Evolutionary conservation across 2,888 invertebrate genomes (phyloP), one percentile per base, ranked within the genome.

Genomic region (Carabus problematicus): DNA sequence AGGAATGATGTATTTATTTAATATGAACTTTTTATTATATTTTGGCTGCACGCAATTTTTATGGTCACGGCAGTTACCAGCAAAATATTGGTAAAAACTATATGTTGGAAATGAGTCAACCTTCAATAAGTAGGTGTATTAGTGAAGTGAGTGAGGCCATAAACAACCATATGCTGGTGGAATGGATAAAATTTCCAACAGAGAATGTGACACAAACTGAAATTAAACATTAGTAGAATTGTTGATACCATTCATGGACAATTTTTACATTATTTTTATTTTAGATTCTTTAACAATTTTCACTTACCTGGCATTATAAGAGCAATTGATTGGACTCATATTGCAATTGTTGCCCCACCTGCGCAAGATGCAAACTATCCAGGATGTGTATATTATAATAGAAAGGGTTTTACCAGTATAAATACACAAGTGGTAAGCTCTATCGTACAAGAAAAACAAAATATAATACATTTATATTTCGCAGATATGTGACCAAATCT

Each of bases 41-140:
- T 45, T 45, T 45, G 14, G 45, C 45, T 45, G 45, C 12, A 45
- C 12, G 2, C 11, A 11, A 1, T 45, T 45, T 45, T 45, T 45
- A 45, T 45, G 45, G 45, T 12, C 7, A 45, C 12, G 45, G 45
- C 11, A 45, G 14, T 45, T 45, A 45, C 12, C 45, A 45, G 14
- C 12, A 12, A 12, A 12, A 12, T 45, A 12, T 45, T 45, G 45
- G 45, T 12, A 11, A 45, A 45, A 12, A 11, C 3, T 7, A 45
- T 45, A 45, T 45, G 14, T 45, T 45, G 14, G 45, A 7, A 45
- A 45, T 45, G 45, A 45, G 45, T 12, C 45, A 45, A 12, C 45
- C 45, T 12, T 45, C 45, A 45, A 45, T 45, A 12, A 45, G 45
- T 12, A 11, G 45, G 45, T 45, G 45, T 45, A 45, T 45, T 45